Percentiles rank a stretch among this genome's conserved stretches.
Conservation (phyloP, 1,140 invertebrate species). For the Metopolophium dirhodum region DNA sequence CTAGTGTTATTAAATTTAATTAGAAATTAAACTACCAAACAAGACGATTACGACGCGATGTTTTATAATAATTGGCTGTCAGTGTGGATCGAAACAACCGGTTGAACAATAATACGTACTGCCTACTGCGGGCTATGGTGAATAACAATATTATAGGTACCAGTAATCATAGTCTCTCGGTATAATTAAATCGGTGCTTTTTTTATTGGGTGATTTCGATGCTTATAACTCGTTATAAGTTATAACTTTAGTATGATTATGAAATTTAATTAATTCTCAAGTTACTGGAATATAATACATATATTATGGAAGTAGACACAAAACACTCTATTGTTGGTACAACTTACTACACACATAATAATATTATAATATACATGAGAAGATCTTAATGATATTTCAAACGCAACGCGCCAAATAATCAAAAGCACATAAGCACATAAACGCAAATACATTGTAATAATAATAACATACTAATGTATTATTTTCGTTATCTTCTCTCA, state of each 20-base stretch:
- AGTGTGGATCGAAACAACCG: background rate
- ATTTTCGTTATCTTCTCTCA: background rate
- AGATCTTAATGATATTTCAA: background rate
- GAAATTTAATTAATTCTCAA: slow-evolving; percentile 12
- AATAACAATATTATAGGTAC: background rate
- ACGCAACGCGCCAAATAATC: background rate
- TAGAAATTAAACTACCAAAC: background rate
- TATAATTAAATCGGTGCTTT: background rate
- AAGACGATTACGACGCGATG: background rate
- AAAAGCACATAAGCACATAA: background rate
- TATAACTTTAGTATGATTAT: background rate
- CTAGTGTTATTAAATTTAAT: background rate
- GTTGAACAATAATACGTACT: background rate
- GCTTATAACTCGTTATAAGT: background rate
- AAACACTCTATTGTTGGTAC: no score
- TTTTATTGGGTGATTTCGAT: background rate
- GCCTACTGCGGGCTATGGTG: background rate
- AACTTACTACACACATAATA: background rate
- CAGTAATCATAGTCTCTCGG: background rate
- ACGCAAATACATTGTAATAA: background rate
- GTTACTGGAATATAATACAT: background rate
- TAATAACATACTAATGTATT: background rate
- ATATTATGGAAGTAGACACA: background rate
- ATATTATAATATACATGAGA: background rate
- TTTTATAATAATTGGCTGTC: background rate